Evolutionary conservation across 2,113 vertebrate species (phyloP).

Genomic region (Tetrao urogallus): DNA sequence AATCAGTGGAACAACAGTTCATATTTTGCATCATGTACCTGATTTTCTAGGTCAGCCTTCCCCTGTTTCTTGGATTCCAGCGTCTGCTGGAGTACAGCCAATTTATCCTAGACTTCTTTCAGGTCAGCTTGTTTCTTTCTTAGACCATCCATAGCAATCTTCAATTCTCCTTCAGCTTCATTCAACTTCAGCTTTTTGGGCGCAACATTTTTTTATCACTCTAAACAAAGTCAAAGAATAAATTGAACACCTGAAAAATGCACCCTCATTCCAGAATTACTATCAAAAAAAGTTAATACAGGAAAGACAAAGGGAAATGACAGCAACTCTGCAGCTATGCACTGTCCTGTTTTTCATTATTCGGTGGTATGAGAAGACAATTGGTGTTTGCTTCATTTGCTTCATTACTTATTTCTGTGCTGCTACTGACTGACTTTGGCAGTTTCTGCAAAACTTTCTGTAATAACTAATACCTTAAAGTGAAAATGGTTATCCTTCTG

Average conservation of each 20-base stretch:
- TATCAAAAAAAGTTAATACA: too few species aligned
- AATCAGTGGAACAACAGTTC: background rate
- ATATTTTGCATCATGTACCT: constrained; percentile 73
- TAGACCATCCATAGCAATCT: constrained; percentile 83
- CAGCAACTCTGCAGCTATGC: background rate
- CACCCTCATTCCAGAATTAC: background rate
- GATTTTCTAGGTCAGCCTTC: constrained; percentile 87
- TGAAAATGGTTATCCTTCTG: background rate
- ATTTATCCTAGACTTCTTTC: constrained; percentile 85
- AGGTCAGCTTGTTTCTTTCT: constrained; percentile 86
- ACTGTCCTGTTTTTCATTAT: background rate
- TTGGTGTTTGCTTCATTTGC: background rate
- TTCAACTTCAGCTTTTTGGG: constrained; percentile 88
- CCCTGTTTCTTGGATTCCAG: constrained; percentile 87
- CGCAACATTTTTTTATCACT: constrained; percentile 87
- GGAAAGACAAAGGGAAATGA: background rate
- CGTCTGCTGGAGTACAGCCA: constrained; percentile 80
- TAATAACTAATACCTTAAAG: background rate
- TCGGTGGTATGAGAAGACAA: background rate
- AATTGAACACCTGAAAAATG: background rate
- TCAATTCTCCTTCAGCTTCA: constrained; percentile 82
- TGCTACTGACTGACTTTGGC: background rate
- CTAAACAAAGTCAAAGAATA: constrained; percentile 68
- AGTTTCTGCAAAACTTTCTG: background rate
- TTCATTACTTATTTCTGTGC: background rate